These are phyloP conservation scores for Procambarus virginalis DNA, from an alignment of 1,140 invertebrate genomes.

Conservation along the genomic window DNA sequence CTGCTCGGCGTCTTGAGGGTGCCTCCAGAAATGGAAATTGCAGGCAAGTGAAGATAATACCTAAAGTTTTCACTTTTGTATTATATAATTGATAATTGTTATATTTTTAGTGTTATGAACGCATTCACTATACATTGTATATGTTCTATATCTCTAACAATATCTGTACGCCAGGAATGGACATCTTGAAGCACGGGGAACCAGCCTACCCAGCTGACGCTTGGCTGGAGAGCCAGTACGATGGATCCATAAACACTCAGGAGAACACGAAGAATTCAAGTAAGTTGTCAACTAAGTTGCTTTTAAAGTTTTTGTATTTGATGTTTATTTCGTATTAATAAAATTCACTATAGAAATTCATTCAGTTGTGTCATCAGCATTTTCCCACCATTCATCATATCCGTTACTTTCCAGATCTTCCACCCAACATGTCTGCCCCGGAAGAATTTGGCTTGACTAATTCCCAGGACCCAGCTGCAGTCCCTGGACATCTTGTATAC, in stretches of 20 bases:
- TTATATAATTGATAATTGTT: too few species aligned
- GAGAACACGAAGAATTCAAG: background rate
- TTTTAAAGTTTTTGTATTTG: too few species aligned
- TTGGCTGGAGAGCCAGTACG: constrained; percentile 71
- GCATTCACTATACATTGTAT: too few species aligned
- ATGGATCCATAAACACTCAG: background rate
- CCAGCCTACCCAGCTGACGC: constrained; percentile 76
- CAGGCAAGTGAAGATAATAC: constrained; percentile 72
- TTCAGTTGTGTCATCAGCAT: too few species aligned
- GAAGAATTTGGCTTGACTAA: background rate
- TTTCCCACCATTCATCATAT: background rate
- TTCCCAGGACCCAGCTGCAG: background rate
- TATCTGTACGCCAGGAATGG: constrained; percentile 73
- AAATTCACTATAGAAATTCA: too few species aligned
- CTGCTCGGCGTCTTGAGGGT: constrained; percentile 74
- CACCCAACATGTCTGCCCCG: background rate
- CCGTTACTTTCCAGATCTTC: background rate
- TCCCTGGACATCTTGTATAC: background rate
- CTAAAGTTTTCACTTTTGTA: too few species aligned
- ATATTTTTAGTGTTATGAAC: too few species aligned
- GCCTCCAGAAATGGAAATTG: constrained; percentile 75
- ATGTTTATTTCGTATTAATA: too few species aligned
- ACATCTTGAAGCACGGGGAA: constrained; percentile 77
- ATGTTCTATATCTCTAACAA: too few species aligned
- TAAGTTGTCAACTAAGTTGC: background rate